A percentile compares a stretch with the other conserved stretches of the same genome.
Evolutionary conservation across 2,888 invertebrate species (phyloP).

Genomic region (Epinotia brunnichana): DNA sequence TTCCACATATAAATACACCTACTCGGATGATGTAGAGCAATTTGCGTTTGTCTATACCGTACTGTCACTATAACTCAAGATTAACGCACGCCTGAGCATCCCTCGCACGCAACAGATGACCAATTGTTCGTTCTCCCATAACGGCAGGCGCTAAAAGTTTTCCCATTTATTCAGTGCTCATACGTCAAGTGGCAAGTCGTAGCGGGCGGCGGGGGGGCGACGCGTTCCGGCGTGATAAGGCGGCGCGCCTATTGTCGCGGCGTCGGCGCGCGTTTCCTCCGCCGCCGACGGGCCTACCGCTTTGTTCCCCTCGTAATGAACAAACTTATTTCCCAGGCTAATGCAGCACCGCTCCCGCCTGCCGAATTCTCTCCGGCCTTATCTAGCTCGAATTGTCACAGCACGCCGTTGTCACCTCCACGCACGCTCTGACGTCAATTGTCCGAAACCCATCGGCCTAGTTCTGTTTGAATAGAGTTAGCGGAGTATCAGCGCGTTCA

Average conservation of each 20-base stretch:
- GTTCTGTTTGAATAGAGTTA: slow-evolving; percentile 78
- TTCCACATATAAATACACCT: neutral
- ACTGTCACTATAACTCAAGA: slow-evolving; percentile 59
- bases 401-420: slow-evolving; percentile 58
- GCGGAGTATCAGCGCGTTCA: slow-evolving; percentile 68
- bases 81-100: slow-evolving; percentile 73
- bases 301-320: slow-evolving; percentile 81
- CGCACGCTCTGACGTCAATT: slow-evolving; percentile 64
- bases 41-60: slow-evolving; percentile 22
- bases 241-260: slow-evolving; percentile 77
- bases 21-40: slow-evolving; percentile 19
- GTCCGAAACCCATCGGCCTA: slow-evolving; percentile 71
- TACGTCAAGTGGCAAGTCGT: slow-evolving; percentile 70
- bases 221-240: slow-evolving; percentile 83
- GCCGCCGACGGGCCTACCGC: slow-evolving; percentile 78
- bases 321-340: slow-evolving; percentile 81
- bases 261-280: slow-evolving; percentile 83
- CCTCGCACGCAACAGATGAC: slow-evolving; percentile 75
- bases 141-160: slow-evolving; percentile 77
- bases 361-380: slow-evolving; percentile 76
- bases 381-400: slow-evolving; percentile 69
- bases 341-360: slow-evolving; percentile 64
- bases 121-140: slow-evolving; percentile 81
- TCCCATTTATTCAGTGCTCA: slow-evolving; percentile 82
- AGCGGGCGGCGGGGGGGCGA: slow-evolving; percentile 51